Evolutionary conservation across 2,113 vertebrate species (phyloP).

Genomic region (Entomyzon cyanotis): DNA sequence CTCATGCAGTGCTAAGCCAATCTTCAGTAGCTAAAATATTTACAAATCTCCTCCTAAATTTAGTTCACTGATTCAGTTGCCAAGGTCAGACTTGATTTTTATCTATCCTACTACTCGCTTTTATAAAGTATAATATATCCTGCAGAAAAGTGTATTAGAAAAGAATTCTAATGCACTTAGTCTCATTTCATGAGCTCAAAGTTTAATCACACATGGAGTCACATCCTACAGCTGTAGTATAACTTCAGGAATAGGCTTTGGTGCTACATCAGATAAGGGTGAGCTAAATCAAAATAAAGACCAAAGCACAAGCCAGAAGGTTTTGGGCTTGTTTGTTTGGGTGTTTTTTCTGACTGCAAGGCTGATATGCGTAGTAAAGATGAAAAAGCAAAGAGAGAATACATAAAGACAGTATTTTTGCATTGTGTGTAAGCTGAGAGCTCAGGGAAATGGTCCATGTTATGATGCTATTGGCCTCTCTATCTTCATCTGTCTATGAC

Average conservation of each 20-base stretch:
- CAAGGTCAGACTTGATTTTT: neutral
- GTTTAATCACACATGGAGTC: neutral
- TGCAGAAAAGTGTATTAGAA: neutral
- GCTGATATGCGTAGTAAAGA: neutral
- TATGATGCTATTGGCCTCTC: no score
- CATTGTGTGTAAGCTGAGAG: neutral
- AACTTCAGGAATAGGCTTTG: neutral
- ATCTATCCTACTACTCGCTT: neutral
- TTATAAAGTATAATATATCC: neutral
- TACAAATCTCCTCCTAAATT: neutral
- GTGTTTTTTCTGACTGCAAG: neutral
- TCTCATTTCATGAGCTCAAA: neutral
- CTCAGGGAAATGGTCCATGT: neutral
- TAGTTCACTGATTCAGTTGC: neutral
- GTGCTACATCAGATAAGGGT: neutral
- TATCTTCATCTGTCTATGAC: accelerated
- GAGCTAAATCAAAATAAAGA: neutral
- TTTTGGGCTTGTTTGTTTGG: neutral
- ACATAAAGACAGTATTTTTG: neutral
- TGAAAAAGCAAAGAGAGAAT: neutral
- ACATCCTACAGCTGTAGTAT: neutral
- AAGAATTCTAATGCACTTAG: neutral
- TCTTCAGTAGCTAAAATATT: neutral
- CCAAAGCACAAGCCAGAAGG: neutral
- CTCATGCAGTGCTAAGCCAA: neutral